Evolutionary conservation across 2,888 invertebrate species (phyloP).

Genomic region (Chromoteleia sp.): DNA sequence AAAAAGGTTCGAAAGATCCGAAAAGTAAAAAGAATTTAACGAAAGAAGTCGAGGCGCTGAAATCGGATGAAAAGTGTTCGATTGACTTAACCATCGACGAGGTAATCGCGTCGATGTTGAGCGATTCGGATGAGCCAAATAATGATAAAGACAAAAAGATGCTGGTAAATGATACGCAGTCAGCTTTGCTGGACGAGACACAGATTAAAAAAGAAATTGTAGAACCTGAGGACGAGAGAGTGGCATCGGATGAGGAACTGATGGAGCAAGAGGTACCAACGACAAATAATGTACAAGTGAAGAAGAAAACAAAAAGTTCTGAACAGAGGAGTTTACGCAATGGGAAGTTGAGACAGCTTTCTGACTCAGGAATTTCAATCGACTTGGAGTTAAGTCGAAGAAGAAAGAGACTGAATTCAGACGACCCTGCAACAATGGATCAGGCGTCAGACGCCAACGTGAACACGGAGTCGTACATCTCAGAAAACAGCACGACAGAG

Average conservation of each 20-base stretch:
- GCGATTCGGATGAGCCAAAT: constrained; percentile 75
- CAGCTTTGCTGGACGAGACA: constrained; percentile 33
- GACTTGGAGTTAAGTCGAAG: constrained; percentile 77
- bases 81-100: constrained; percentile 82
- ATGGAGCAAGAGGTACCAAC: constrained; percentile 39
- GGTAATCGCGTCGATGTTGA: constrained; percentile 82
- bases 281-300: constrained; percentile 72
- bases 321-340: constrained; percentile 88
- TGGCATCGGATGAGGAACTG: constrained; percentile 67
- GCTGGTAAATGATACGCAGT: constrained; percentile 74
- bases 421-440: constrained; percentile 73
- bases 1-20: constrained; percentile 62
- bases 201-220: constrained; percentile 79
- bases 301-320: constrained; percentile 74
- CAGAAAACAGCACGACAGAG: constrained; percentile 76
- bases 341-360: constrained; percentile 88
- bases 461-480: constrained; percentile 77
- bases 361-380: constrained; percentile 75
- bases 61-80: constrained; percentile 76
- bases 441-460: constrained; percentile 74
- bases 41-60: constrained; percentile 65
- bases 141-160: constrained; percentile 78
- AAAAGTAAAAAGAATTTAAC: constrained; percentile 71
- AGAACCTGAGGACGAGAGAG: constrained; percentile 73
- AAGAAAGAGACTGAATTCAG: constrained; percentile 76